These are phyloP conservation scores for Buceros bicornis DNA, from an alignment of 2,797 vertebrate species.

Conservation along the genomic window DNA sequence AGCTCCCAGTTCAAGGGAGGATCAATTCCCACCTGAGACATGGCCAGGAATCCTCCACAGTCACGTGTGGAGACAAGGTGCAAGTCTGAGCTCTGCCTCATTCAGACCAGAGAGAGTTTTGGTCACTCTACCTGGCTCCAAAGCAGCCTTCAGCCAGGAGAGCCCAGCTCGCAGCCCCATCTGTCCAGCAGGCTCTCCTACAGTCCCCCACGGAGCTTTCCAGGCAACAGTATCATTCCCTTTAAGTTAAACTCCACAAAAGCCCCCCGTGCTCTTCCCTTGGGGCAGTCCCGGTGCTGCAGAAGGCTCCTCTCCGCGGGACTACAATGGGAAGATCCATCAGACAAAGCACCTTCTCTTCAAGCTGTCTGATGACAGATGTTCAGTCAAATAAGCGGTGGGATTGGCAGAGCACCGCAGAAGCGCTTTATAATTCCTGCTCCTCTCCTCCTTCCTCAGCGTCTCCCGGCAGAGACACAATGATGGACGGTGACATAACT, in stretches of 20 bases:
- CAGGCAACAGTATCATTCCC: not conserved
- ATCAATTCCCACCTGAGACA: not conserved
- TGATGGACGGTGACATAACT: slow-evolving; percentile 76
- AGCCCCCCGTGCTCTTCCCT: not conserved
- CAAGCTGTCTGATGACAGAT: slow-evolving; percentile 67
- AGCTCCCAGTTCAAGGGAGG: not conserved
- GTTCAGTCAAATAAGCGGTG: slow-evolving; percentile 19
- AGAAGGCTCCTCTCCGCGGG: slow-evolving; percentile 36
- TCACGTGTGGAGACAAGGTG: rapidly evolving
- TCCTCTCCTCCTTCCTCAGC: slow-evolving; percentile 62
- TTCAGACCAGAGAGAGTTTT: not conserved
- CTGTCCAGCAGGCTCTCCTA: not conserved
- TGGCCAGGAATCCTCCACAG: not conserved
- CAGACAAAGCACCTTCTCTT: slow-evolving; percentile 65
- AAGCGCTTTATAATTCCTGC: slow-evolving; percentile 70
- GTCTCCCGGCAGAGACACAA: slow-evolving; percentile 34
- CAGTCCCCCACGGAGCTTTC: not conserved
- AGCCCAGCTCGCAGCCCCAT: not conserved
- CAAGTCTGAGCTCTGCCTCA: not conserved
- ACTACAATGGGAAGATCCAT: slow-evolving; percentile 48
- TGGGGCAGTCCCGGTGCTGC: not conserved
- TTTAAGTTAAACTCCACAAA: not conserved
- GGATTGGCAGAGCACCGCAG: slow-evolving; percentile 62
- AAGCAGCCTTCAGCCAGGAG: not conserved
- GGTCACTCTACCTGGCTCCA: not conserved